Percentiles rank a stretch among this genome's conserved stretches.
phyloP scores from a whole-genome alignment of 1,140 invertebrate genomes.

The Cyphomyrmex costatus region DNA sequence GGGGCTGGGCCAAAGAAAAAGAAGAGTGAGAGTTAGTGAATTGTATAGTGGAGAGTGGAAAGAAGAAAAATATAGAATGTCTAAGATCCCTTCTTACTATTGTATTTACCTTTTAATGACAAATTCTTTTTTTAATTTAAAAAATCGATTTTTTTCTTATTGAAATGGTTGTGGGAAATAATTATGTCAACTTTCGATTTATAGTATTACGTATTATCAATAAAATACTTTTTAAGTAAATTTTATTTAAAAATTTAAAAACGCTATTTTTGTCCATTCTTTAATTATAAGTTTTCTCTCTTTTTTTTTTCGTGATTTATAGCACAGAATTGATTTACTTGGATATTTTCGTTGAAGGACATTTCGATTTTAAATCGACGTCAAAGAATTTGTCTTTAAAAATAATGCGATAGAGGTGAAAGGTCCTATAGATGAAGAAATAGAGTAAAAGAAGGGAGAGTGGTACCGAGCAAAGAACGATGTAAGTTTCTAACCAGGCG shows the following conservation, averaged over 20 bases:
- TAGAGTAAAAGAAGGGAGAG: neutral
- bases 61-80: slow-evolving; percentile 23
- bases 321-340: neutral
- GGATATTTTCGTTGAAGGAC: neutral
- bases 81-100: neutral
- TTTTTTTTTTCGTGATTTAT: neutral
- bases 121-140: neutral
- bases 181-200: neutral
- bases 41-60: slow-evolving; percentile 16
- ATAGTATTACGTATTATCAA: neutral
- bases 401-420: neutral
- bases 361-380: neutral
- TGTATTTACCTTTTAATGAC: slow-evolving; percentile 31
- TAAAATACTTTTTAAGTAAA: slow-evolving; percentile 28
- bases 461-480: slow-evolving; percentile 51
- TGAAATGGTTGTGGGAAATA: neutral
- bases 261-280: neutral
- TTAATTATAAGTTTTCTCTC: neutral
- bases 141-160: neutral
- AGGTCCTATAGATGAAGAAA: slow-evolving; percentile 1
- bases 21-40: slow-evolving; percentile 36
- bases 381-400: neutral
- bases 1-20: slow-evolving; percentile 33
- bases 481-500: slow-evolving; percentile 67
- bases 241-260: neutral